These are phyloP conservation scores for Esox masquinongy DNA, from an alignment of 2,797 vertebrate species.

Conservation along the genomic window DNA sequence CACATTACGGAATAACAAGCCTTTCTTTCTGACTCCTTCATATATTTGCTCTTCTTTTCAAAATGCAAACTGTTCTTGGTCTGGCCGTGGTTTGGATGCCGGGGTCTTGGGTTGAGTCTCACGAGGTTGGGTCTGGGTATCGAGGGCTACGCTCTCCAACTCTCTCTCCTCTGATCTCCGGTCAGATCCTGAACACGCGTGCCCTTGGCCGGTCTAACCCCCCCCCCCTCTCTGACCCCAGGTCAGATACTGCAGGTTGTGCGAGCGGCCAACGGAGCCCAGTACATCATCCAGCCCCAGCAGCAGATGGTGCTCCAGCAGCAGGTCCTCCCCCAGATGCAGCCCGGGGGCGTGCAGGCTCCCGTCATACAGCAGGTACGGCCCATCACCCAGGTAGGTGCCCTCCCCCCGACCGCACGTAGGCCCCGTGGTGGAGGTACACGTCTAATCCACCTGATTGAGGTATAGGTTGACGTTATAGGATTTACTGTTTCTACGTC, in stretches of 20 bases:
- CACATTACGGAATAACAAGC: neutral
- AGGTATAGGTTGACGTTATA: neutral
- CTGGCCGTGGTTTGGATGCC: neutral
- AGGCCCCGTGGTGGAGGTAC: neutral
- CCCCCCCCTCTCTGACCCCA: constrained; percentile 59
- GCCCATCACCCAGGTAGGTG: constrained; percentile 8
- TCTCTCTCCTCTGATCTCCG: neutral
- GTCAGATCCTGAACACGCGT: neutral
- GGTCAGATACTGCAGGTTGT: constrained; percentile 97
- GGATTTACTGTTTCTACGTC: too few relatives aligned
- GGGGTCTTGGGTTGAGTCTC: neutral
- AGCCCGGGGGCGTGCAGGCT: constrained; percentile 91
- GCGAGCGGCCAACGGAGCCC: constrained; percentile 88
- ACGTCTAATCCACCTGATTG: too few relatives aligned
- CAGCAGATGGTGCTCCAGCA: constrained; percentile 94
- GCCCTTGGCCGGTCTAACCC: too few relatives aligned
- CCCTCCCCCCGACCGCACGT: neutral
- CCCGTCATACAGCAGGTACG: constrained; percentile 97
- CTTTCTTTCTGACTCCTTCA: neutral
- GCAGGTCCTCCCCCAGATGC: constrained; percentile 97
- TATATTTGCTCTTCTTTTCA: neutral
- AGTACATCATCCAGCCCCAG: constrained; percentile 95
- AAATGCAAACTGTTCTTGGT: neutral
- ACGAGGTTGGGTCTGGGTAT: neutral
- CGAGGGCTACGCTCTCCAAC: neutral